Evolutionary conservation across 2,797 vertebrate species (phyloP).

Genomic region (Ptychobarbus kaznakovi): DNA sequence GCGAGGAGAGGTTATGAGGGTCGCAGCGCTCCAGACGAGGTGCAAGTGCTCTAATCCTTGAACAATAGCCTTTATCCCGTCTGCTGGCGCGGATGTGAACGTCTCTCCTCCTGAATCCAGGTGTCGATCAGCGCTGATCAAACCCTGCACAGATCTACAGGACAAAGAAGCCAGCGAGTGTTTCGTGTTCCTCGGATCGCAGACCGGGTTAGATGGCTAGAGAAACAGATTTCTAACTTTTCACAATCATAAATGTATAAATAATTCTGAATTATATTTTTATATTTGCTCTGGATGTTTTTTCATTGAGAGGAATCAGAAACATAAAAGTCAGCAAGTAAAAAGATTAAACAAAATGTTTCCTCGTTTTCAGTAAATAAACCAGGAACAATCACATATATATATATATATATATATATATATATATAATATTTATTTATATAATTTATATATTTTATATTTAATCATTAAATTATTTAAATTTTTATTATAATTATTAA

Average conservation of each 20-base stretch:
- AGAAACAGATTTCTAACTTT: not conserved
- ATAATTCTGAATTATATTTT: not conserved
- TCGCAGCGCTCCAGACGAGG: conserved; percentile 69
- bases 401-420: no score
- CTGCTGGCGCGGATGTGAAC: conserved; percentile 81
- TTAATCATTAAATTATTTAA: no score
- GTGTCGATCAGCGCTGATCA: conserved; percentile 50
- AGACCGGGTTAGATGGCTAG: not conserved
- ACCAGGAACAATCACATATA: no score
- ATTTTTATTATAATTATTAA: no score
- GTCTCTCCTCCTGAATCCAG: conserved; percentile 1
- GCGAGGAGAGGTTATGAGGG: conserved; percentile 67
- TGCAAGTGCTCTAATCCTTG: conserved; percentile 78
- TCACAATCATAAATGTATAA: not conserved
- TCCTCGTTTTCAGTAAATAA: no score
- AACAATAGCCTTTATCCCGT: conserved; percentile 83
- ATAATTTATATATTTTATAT: no score
- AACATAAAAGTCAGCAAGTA: not conserved
- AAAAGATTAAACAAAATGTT: no score
- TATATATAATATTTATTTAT: no score
- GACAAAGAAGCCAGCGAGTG: not conserved
- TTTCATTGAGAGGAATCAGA: not conserved
- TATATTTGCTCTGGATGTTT: not conserved
- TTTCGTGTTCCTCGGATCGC: not conserved
- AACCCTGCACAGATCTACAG: not conserved